Evolutionary conservation across 2,888 invertebrate genomes (phyloP).

Genomic region (Junonia oenone): DNA sequence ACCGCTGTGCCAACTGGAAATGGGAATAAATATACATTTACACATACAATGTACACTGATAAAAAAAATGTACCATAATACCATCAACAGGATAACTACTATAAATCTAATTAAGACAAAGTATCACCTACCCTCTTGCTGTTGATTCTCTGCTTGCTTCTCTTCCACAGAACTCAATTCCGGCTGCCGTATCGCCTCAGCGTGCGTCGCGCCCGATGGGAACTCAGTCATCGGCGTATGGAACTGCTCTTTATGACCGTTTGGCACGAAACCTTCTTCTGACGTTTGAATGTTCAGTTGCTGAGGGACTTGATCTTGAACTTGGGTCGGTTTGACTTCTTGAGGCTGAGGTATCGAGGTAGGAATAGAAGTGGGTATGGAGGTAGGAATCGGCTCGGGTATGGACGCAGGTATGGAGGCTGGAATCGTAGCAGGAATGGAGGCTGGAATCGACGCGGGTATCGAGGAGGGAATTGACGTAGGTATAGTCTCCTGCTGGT

Average conservation of each 20-base stretch:
- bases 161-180: constrained; percentile 68
- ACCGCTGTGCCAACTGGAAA: constrained; percentile 54
- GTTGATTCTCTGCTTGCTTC: constrained; percentile 51
- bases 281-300: constrained; percentile 50
- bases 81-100: too few relatives aligned
- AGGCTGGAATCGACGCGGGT: constrained; percentile 36
- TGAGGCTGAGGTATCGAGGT: constrained; percentile 24
- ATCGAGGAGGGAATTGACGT: constrained; percentile 4
- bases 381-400: constrained; percentile 36
- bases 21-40: not conserved
- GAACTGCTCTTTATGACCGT: constrained; percentile 66
- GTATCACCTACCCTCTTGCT: constrained; percentile 51
- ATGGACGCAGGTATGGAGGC: constrained; percentile 24
- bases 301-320: constrained; percentile 48
- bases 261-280: constrained; percentile 50
- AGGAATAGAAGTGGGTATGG: constrained; percentile 28
- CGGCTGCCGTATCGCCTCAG: constrained; percentile 52
- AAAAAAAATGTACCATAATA: too few relatives aligned
- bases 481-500: constrained; percentile 39
- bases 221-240: constrained; percentile 68
- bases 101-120: not conserved
- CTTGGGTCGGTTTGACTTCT: constrained; percentile 21
- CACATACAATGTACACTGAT: not conserved
- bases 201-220: constrained; percentile 51
- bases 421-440: constrained; percentile 28